Conservation (phyloP, 1,140 invertebrate species). For the Cotesia glomerata region DNA sequence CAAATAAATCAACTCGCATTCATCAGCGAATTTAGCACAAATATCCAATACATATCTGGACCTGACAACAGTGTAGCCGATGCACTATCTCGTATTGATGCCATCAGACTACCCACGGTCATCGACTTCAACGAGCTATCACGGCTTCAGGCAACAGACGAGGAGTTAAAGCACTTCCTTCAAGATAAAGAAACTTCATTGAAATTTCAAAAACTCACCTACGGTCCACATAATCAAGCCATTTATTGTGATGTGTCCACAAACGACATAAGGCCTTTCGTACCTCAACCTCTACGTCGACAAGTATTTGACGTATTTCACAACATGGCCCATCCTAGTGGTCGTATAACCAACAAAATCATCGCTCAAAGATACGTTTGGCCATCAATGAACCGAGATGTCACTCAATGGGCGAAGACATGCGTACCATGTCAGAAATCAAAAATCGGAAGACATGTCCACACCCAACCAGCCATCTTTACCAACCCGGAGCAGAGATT, state of each 20-base stretch:
- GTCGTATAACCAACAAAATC: constrained; percentile 26
- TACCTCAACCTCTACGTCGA: constrained; percentile 33
- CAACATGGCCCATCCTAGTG: constrained; percentile 37
- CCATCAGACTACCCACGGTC: constrained; percentile 8
- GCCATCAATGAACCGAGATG: constrained; percentile 39
- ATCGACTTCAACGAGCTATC: constrained; percentile 17
- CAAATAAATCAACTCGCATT: constrained; percentile 29
- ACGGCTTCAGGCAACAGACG: not conserved
- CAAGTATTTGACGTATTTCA: constrained; percentile 33
- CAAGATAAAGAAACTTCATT: constrained; percentile 5
- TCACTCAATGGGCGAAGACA: constrained; percentile 32
- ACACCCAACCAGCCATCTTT: not conserved
- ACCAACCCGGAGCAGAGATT: constrained; percentile 41
- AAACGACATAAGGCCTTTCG: constrained; percentile 33
- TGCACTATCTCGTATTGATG: constrained; percentile 35
- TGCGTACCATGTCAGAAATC: constrained; percentile 41
- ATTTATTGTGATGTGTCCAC: constrained; percentile 32
- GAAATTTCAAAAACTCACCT: constrained; percentile 6
- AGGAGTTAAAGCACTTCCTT: constrained; percentile 10
- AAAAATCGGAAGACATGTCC: constrained; percentile 41
- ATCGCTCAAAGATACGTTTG: constrained; percentile 37
- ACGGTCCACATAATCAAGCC: not conserved
- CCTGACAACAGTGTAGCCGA: constrained; percentile 42
- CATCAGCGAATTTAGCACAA: constrained; percentile 35
- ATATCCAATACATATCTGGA: constrained; percentile 39